Evolutionary conservation across 92 coral and sea anemone species (phyloP).

Genomic region (Bergia puertoricense): DNA sequence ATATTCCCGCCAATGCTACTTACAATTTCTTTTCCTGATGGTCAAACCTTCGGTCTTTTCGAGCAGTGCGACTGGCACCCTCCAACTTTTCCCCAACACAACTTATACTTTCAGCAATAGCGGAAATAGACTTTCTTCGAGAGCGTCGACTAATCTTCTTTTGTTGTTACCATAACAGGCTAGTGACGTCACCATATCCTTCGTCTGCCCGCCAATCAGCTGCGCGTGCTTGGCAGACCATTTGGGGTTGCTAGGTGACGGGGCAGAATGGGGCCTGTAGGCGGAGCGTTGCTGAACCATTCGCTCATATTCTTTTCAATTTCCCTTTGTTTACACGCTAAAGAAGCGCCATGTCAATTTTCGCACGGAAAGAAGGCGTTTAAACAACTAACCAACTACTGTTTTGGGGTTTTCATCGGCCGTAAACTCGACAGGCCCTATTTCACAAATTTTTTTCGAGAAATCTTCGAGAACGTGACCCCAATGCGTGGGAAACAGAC

Average conservation of each 20-base stretch:
- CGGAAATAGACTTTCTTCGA: constrained; percentile 39
- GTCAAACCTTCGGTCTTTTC: constrained; percentile 1
- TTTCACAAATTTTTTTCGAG: constrained; percentile 1
- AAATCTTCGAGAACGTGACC: constrained; percentile 33
- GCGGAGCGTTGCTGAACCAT: constrained; percentile 43
- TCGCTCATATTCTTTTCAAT: constrained; percentile 13
- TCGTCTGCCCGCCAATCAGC: constrained; percentile 33
- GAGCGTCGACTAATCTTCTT: constrained; percentile 44
- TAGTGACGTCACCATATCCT: constrained; percentile 43
- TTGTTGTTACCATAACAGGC: constrained; percentile 49
- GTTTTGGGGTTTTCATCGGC: background rate
- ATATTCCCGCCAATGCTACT: constrained; percentile 4
- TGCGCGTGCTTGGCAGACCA: constrained; percentile 50
- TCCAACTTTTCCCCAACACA: constrained; percentile 5
- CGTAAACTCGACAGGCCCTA: background rate
- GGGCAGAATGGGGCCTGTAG: constrained; percentile 18
- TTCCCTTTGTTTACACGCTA: constrained; percentile 37
- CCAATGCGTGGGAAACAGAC: constrained; percentile 23
- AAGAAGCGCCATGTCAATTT: background rate
- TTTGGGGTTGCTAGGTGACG: constrained; percentile 42
- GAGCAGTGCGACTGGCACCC: background rate
- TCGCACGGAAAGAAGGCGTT: background rate
- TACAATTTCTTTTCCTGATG: constrained; percentile 24
- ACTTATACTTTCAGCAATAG: constrained; percentile 30
- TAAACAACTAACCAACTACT: background rate